Base-by-base conservation (phyloP, 2,888 invertebrate species). In the Pyrocoelia pectoralis region DNA sequence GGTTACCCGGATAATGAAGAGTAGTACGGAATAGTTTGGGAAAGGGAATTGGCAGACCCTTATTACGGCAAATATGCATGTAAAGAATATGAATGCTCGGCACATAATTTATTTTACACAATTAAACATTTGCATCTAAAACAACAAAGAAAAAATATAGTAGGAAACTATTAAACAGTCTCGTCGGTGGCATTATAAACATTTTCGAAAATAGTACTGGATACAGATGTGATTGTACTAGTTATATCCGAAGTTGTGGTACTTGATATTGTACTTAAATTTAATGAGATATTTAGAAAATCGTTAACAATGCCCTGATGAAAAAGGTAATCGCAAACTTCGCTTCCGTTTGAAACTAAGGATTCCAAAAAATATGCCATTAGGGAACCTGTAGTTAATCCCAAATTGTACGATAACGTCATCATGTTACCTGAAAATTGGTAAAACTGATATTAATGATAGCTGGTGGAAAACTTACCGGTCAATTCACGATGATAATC, bases 371-470 rank as follows among this genome's bases (percentile, higher is more conserved):
- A 83, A 75, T 95, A 96, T 0, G 95, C 94, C 55, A 94, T 88
- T 13, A 93, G 81, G 0, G 95, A 92, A 1, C 96, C 96, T 0
- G 90, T 87, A 0, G 94, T 90, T 52, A 96, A 83, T 0, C 95
- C 96, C 38, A 94, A 87, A 79, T 93, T 95, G 81, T 96, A 96
- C 0, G 94, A 93, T 1, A 96, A 79, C 0, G 95, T 96, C 95
- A 96, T 96, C 81, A 96, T 93, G 78, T 96, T 96, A 50, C 93
- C 93, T 92, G 83, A 40, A 79, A 81, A 54, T n/a, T 19, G 3
- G 8, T 24, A 8, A 5, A 24, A 24, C 8, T n/a, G n/a, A 33
- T 33, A 33, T 33, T n/a, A 33, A n/a, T 33, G 9, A 33, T 10
- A 15, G 19, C n/a, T n/a, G n/a, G n/a, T n/a, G n/a, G n/a, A n/a